Evolutionary conservation across 2,888 invertebrate genomes (phyloP), one percentile per base, ranked within the genome.

Genomic region (Lasiommata megera): DNA sequence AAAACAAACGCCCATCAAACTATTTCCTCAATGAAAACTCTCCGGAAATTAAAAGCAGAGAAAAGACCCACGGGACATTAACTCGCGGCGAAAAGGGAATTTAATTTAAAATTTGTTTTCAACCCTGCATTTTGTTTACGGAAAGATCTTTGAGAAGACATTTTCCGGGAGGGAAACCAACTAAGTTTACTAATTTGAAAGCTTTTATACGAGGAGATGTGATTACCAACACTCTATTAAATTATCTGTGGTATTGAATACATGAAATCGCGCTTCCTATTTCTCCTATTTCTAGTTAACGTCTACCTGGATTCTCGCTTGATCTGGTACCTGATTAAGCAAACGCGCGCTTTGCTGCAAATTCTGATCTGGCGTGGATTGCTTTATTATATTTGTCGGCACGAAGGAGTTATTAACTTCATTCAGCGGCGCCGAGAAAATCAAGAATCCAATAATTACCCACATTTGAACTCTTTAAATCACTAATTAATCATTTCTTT

Each of bases 1-100:
- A 37, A 57, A 59, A 64, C 67, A 76, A 70, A 73, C 68, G 63
- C 71, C 71, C 74, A 75, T 76, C 82, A 78, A 86, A 88, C 87
- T 87, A 88, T 85, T 86, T 88, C 86, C 87, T 79, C 76, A 58
- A 66, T 76, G 80, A 80, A 84, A 84, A 77, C 76, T 77, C 70
- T 73, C 84, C 87, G 87, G 87, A 88, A 87, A 88, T 88, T 88
- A 87, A 86, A 85, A 82, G 77, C 80, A 81, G 81, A 79, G 82
- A 84, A 84, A 55, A 84, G 71, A 82, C 82, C 77, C 78, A 67
- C 72, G 80, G 83, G 80, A 82, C 86, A 85, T 85, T 86, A 84
- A 79, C 78, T 80, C 73, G 72, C 69, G 63, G 75, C 79, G 80
- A 79, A 79, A 80, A 80, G 77, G 76, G 79, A 81, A 81, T 83